Percentiles rank a stretch among this genome's conserved stretches.
Conservation (phyloP, 2,888 invertebrate species). For the Yponomeuta sedellus region DNA sequence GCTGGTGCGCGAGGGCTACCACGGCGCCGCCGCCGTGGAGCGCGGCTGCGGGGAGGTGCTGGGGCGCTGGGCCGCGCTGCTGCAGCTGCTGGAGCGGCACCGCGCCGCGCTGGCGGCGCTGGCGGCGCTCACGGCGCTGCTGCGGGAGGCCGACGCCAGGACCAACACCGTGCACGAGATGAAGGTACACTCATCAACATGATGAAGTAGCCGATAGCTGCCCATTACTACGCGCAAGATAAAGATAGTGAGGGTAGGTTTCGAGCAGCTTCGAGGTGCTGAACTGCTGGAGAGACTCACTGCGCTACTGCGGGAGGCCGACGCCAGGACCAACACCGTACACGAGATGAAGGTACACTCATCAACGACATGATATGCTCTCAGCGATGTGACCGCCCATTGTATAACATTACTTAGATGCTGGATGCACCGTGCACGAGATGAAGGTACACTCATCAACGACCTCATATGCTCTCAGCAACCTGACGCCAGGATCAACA, state of each 20-base stretch:
- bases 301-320: constrained; percentile 93
- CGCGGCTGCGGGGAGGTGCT: constrained; percentile 78
- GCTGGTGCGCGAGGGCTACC: constrained; percentile 92
- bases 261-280: no score
- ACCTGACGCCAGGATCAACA: constrained; percentile 87
- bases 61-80: constrained; percentile 89
- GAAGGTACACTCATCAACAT: no score
- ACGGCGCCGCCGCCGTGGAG: constrained; percentile 87
- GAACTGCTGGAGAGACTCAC: constrained; percentile 91
- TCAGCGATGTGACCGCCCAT: no score
- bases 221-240: no score
- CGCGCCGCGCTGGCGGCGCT: constrained; percentile 83
- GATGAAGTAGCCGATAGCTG: no score
- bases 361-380: no score
- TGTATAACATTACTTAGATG: no score
- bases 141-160: constrained; percentile 94
- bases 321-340: constrained; percentile 89
- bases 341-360: constrained; percentile 88
- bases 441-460: no score
- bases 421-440: no score
- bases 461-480: no score
- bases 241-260: no score
- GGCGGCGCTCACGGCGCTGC: constrained; percentile 89
- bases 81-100: constrained; percentile 90
- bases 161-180: constrained; percentile 89